Evolutionary conservation across 2,888 invertebrate genomes (phyloP).

Genomic region (Atrina japonica): DNA sequence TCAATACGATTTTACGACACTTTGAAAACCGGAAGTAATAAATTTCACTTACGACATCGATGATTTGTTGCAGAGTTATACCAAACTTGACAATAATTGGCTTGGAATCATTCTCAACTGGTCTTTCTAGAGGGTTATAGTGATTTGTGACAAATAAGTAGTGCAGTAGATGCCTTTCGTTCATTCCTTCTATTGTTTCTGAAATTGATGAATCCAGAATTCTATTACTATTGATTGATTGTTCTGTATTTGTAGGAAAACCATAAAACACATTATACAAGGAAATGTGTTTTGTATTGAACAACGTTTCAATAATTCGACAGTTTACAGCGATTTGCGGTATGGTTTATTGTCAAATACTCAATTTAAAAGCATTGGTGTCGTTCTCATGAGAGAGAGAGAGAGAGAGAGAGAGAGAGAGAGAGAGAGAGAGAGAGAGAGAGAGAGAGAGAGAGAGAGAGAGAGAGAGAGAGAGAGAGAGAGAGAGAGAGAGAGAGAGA

Average conservation of each 20-base stretch:
- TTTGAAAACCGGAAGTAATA: not conserved
- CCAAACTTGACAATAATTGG: conserved; percentile 80
- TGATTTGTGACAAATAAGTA: conserved; percentile 74
- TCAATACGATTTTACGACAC: conserved; percentile 6
- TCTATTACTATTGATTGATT: not conserved
- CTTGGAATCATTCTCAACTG: conserved; percentile 79
- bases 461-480: not conserved
- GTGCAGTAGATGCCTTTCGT: conserved; percentile 79
- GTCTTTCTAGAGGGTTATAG: conserved; percentile 80
- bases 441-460: not conserved
- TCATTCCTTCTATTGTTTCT: conserved; percentile 66
- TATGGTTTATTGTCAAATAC: no score
- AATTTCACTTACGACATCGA: conserved; percentile 80
- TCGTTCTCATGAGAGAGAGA: not conserved
- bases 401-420: not conserved
- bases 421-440: not conserved
- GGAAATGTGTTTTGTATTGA: no score
- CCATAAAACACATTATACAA: no score
- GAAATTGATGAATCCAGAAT: conserved; percentile 31
- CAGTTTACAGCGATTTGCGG: no score
- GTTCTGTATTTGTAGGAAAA: no score
- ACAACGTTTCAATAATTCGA: no score
- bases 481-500: not conserved
- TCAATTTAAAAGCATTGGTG: not conserved
- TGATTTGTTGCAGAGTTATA: conserved; percentile 81